Evolutionary conservation across 2,797 vertebrate species (phyloP).

Genomic region (Lagocephalus sceleratus): DNA sequence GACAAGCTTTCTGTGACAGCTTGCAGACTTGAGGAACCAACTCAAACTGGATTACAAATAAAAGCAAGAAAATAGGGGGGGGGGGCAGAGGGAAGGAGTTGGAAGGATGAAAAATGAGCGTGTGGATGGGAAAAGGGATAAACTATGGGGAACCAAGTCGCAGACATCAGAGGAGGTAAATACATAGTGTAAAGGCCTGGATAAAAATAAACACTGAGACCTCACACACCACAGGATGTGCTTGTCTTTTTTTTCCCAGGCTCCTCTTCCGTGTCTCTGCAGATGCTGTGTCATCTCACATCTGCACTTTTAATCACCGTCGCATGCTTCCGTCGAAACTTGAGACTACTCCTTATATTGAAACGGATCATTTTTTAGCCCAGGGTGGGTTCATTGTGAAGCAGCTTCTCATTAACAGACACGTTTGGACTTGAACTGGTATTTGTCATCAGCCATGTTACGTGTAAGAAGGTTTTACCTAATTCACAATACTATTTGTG

Average conservation of each 20-base stretch:
- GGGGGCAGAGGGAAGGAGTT: slow-evolving; percentile 15
- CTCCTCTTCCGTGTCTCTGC: slow-evolving; percentile 30
- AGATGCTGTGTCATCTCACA: slow-evolving; percentile 17
- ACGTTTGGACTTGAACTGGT: too few relatives aligned
- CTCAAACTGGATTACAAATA: slow-evolving; percentile 59
- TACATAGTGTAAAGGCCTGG: slow-evolving; percentile 35
- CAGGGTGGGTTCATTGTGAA: too few relatives aligned
- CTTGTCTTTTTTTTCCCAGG: slow-evolving; percentile 36
- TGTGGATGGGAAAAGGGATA: slow-evolving; percentile 7
- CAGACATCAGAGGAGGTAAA: slow-evolving; percentile 22
- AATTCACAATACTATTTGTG: too few relatives aligned
- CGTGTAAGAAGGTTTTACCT: too few relatives aligned
- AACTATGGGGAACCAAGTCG: slow-evolving; percentile 16
- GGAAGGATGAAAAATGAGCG: slow-evolving; percentile 16
- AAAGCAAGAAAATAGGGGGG: slow-evolving; percentile 17
- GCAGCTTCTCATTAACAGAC: too few relatives aligned
- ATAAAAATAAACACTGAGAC: slow-evolving; percentile 31
- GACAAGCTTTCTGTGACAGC: slow-evolving; percentile 57
- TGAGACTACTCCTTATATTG: too few relatives aligned
- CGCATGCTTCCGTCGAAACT: neutral
- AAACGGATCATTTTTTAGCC: too few relatives aligned
- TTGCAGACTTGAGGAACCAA: slow-evolving; percentile 42
- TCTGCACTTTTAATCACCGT: slow-evolving; percentile 10
- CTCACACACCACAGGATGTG: slow-evolving; percentile 30
- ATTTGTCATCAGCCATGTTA: too few relatives aligned